A percentile compares a stretch with the other conserved stretches of the same genome.
Conservation (phyloP, 2,888 invertebrate genomes). For the Tiliacea citrago region DNA sequence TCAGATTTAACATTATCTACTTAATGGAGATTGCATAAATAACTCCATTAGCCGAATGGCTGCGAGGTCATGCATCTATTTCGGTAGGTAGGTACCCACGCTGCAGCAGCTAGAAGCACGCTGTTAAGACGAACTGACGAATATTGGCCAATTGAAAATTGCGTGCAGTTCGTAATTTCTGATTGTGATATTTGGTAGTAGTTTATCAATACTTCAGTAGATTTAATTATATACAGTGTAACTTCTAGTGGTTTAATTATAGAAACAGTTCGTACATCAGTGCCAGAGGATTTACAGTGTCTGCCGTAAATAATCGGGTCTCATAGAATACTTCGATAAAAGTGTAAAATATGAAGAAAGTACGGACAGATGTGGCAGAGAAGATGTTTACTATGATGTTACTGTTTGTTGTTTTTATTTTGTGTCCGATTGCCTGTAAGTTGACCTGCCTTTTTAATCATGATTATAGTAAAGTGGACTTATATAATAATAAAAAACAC, state of each 20-base stretch:
- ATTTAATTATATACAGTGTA: background rate
- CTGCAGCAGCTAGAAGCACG: background rate
- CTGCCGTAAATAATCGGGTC: conserved; percentile 22
- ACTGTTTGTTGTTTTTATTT: conserved; percentile 25
- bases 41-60: conserved; percentile 40
- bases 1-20: conserved; percentile 13
- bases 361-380: conserved; percentile 10
- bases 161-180: conserved; percentile 29
- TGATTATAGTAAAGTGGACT: background rate
- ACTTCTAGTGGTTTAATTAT: conserved; percentile 23
- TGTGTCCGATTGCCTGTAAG: conserved; percentile 38
- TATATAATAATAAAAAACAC: background rate
- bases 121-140: conserved; percentile 22
- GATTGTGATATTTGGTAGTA: conserved; percentile 10
- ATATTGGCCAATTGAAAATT: conserved; percentile 27
- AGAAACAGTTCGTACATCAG: conserved; percentile 19
- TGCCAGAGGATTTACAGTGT: conserved; percentile 21
- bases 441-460: background rate
- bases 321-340: conserved; percentile 16
- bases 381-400: conserved; percentile 19
- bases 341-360: conserved; percentile 24
- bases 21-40: conserved; percentile 31
- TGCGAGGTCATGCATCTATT: conserved; percentile 63
- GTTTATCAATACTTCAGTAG: conserved; percentile 7
- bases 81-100: conserved; percentile 34